Evolutionary conservation across 2,888 invertebrate species (phyloP).

Genomic region (Macaria notata): DNA sequence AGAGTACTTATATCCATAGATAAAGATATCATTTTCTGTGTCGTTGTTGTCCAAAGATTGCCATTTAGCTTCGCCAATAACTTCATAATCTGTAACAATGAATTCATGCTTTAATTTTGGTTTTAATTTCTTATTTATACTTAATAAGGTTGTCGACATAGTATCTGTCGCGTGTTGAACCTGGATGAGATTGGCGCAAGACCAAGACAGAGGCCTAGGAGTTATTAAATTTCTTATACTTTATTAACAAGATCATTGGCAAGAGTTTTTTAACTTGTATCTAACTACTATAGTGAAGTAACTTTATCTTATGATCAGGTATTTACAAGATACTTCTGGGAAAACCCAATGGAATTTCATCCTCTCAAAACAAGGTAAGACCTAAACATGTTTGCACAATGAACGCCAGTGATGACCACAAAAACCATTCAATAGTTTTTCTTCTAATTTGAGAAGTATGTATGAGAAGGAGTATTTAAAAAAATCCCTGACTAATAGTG

Average conservation of each 20-base stretch:
- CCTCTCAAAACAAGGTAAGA: background rate
- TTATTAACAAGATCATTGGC: no score
- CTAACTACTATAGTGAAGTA: no score
- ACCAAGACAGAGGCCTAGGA: no score
- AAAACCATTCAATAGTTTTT: background rate
- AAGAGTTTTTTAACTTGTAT: no score
- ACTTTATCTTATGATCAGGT: background rate
- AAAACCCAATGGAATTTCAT: slow-evolving; percentile 1
- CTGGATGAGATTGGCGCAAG: no score
- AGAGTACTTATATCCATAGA: slow-evolving; percentile 78
- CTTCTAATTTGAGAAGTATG: background rate
- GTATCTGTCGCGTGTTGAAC: no score
- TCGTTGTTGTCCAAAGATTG: slow-evolving; percentile 77
- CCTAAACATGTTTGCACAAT: slow-evolving; percentile 3
- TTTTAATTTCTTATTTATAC: no score
- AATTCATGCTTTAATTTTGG: background rate
- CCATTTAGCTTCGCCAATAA: slow-evolving; percentile 79
- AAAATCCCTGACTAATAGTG: background rate
- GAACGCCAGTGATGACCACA: background rate
- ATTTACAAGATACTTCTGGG: background rate
- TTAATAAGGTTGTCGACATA: no score
- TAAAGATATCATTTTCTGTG: slow-evolving; percentile 71
- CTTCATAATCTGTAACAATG: slow-evolving; percentile 76
- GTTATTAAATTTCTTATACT: no score
- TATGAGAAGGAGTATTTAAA: background rate